Conservation (phyloP, 2,888 invertebrate species). For the Amorpha juglandis region DNA sequence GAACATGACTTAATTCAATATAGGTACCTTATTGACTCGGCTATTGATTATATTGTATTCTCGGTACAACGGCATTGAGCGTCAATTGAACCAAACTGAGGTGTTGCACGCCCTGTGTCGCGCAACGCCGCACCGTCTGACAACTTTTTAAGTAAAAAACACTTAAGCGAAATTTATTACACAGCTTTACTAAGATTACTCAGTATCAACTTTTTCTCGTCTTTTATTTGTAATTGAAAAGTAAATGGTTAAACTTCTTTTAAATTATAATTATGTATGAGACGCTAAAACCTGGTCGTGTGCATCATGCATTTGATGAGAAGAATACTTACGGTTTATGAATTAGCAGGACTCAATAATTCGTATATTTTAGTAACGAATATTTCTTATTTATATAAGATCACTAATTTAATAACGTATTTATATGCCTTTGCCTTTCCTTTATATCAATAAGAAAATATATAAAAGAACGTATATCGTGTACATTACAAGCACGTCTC, state of each 20-base stretch:
- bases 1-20: no score
- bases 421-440: not conserved
- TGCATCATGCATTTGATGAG: no score
- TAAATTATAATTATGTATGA: no score
- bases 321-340: no score
- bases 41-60: not conserved
- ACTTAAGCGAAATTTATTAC: constrained; percentile 1
- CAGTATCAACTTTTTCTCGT: not conserved
- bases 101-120: not conserved
- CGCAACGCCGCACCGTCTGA: not conserved
- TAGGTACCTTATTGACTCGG: not conserved
- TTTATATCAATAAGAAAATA: not conserved
- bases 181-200: constrained; percentile 10
- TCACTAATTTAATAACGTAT: no score
- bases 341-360: no score
- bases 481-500: constrained; percentile 24
- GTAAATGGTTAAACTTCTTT: not conserved
- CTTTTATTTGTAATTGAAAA: not conserved
- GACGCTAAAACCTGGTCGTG: no score
- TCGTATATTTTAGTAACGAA: no score
- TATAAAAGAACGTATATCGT: constrained; percentile 15
- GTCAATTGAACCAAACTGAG: not conserved
- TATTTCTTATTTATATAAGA: no score
- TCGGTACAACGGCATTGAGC: not conserved
- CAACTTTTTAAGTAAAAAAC: constrained; percentile 14